Conservation (phyloP, 64 coral and sea anemone species). For the Catalaphyllia jardinei region DNA sequence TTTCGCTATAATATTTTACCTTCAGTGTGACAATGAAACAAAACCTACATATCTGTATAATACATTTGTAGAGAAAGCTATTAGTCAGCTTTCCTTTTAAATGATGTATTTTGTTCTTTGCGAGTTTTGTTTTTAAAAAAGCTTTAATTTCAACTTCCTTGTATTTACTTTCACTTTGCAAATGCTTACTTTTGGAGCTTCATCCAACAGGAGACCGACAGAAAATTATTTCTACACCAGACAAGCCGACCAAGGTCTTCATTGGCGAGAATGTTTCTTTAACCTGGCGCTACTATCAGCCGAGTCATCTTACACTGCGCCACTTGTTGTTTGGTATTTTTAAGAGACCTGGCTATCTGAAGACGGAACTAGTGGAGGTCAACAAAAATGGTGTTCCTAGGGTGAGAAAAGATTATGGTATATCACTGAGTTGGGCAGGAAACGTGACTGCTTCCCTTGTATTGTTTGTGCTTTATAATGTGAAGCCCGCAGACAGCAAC, state of each 20-base stretch:
- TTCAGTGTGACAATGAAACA: too few species aligned
- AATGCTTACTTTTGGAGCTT: background rate
- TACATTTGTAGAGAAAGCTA: too few species aligned
- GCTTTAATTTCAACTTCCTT: too few species aligned
- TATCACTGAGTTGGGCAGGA: background rate
- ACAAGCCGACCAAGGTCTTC: background rate
- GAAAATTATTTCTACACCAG: slow-evolving; percentile 26
- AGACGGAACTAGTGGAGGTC: background rate
- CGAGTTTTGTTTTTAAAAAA: too few species aligned
- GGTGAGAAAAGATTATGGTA: background rate
- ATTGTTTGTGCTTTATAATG: slow-evolving; percentile 11
- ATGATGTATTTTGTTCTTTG: too few species aligned
- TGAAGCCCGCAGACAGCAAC: background rate
- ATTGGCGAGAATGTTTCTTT: background rate
- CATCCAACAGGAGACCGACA: background rate
- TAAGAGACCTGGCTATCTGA: background rate
- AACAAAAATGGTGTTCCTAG: background rate
- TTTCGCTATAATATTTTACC: too few species aligned
- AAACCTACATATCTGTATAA: too few species aligned
- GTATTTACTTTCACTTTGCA: too few species aligned
- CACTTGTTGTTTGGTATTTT: background rate
- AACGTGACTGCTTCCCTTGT: slow-evolving; percentile 2
- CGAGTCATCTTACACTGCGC: background rate
- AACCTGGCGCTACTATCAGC: background rate
- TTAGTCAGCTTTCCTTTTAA: too few species aligned